Conservation (phyloP, 2,888 invertebrate genomes). For the Epistrophella euchroma region DNA sequence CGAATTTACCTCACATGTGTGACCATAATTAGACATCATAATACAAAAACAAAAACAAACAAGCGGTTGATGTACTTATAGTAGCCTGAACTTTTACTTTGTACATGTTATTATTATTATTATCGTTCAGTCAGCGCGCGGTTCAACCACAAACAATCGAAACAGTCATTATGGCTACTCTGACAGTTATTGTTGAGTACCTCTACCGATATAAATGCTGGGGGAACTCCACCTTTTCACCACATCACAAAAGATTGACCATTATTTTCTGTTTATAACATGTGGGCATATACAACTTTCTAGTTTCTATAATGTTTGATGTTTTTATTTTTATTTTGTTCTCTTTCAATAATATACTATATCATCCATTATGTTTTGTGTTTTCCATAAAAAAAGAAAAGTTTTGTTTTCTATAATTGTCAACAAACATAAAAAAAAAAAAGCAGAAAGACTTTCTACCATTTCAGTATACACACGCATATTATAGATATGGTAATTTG, state of each 20-base stretch:
- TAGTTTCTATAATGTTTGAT: constrained; percentile 19
- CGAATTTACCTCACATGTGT: constrained; percentile 65
- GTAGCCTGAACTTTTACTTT: constrained; percentile 62
- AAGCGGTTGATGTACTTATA: not conserved
- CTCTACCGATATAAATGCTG: not conserved
- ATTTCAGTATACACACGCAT: constrained; percentile 13
- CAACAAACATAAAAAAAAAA: constrained; percentile 34
- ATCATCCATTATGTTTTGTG: not conserved
- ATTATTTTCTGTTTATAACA: constrained; percentile 12
- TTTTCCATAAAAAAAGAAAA: constrained; percentile 35
- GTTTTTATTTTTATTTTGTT: constrained; percentile 47
- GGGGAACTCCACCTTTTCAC: constrained; percentile 52
- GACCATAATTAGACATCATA: constrained; percentile 63
- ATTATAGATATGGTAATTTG: constrained; percentile 60
- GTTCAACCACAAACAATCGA: constrained; percentile 54
- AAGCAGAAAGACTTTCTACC: constrained; percentile 58
- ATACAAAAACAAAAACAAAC: not conserved
- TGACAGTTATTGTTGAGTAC: constrained; percentile 12
- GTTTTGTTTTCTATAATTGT: constrained; percentile 65
- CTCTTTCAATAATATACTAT: not conserved
- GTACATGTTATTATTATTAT: constrained; percentile 4
- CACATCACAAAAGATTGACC: constrained; percentile 27
- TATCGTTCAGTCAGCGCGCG: constrained; percentile 6
- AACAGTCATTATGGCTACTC: constrained; percentile 50
- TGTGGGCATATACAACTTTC: constrained; percentile 54